These are phyloP conservation scores for Mamestra configurata DNA, from an alignment of 1,140 invertebrate species.

Conservation along the genomic window DNA sequence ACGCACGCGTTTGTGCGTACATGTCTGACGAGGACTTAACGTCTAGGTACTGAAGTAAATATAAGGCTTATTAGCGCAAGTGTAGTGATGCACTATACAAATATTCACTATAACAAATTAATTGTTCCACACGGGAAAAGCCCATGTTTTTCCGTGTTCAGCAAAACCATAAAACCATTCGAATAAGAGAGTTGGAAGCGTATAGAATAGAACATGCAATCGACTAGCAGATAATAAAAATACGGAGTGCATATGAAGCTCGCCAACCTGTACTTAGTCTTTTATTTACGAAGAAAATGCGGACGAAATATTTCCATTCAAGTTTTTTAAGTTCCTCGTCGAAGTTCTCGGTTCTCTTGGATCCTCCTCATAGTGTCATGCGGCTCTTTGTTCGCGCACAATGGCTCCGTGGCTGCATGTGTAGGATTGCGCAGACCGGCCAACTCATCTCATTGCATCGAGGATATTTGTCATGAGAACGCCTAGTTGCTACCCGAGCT, in stretches of 20 bases:
- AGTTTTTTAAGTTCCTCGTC: conserved; percentile 72
- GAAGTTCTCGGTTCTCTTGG: conserved; percentile 73
- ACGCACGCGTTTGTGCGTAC: background rate
- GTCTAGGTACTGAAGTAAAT: no score
- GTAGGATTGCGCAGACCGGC: conserved; percentile 70
- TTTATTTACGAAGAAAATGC: conserved; percentile 60
- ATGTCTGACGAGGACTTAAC: background rate
- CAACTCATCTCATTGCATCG: conserved; percentile 73
- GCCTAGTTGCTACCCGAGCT: conserved; percentile 45
- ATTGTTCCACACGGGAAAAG: conserved; percentile 3
- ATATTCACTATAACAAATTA: background rate
- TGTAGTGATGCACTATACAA: background rate
- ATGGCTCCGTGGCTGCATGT: conserved; percentile 70
- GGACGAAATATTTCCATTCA: conserved; percentile 66
- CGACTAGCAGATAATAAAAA: conserved; percentile 25
- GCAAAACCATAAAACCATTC: conserved; percentile 23
- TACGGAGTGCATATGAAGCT: conserved; percentile 34
- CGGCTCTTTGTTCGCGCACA: conserved; percentile 78
- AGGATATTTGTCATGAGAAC: conserved; percentile 52
- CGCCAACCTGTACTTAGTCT: conserved; percentile 41
- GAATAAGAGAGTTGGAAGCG: background rate
- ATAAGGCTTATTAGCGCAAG: no score
- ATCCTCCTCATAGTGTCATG: conserved; percentile 72
- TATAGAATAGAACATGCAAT: conserved; percentile 7
- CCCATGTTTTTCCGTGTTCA: conserved; percentile 2